Conservation (phyloP, 64 coral and sea anemone species). For the Porites lutea region DNA sequence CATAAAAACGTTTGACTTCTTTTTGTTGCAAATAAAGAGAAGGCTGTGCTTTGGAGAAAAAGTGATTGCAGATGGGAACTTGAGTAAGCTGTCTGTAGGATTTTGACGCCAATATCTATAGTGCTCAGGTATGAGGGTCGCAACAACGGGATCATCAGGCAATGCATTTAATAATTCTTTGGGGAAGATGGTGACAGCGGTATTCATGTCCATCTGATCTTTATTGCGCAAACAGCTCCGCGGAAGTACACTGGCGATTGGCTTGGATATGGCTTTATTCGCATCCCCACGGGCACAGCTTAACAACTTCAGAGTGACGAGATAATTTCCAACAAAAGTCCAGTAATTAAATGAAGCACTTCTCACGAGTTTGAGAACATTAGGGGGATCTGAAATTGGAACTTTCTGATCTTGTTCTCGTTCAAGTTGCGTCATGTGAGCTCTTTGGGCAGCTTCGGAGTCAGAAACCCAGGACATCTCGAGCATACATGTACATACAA, state of each 20-base stretch:
- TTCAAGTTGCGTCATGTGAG: constrained; percentile 33
- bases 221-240: constrained; percentile 38
- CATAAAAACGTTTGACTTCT: constrained; percentile 57
- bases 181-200: constrained; percentile 42
- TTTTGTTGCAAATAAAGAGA: constrained; percentile 41
- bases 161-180: not conserved
- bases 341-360: constrained; percentile 58
- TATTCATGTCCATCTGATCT: constrained; percentile 72
- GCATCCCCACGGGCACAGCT: constrained; percentile 6
- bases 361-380: constrained; percentile 49
- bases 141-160: constrained; percentile 41
- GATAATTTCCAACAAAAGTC: constrained; percentile 3
- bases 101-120: constrained; percentile 65
- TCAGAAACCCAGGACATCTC: constrained; percentile 52
- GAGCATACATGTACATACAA: constrained; percentile 25
- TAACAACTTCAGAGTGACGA: constrained; percentile 38
- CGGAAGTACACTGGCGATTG: constrained; percentile 41
- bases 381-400: constrained; percentile 51
- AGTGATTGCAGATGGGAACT: constrained; percentile 48
- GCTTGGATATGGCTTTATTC: constrained; percentile 21
- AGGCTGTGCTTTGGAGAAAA: constrained; percentile 45
- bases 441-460: constrained; percentile 66
- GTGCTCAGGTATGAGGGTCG: constrained; percentile 33
- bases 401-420: not conserved
- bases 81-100: constrained; percentile 42